These are phyloP conservation scores for Lasioglossum baleicum DNA, from an alignment of 1,140 invertebrate genomes.

Conservation along the genomic window DNA sequence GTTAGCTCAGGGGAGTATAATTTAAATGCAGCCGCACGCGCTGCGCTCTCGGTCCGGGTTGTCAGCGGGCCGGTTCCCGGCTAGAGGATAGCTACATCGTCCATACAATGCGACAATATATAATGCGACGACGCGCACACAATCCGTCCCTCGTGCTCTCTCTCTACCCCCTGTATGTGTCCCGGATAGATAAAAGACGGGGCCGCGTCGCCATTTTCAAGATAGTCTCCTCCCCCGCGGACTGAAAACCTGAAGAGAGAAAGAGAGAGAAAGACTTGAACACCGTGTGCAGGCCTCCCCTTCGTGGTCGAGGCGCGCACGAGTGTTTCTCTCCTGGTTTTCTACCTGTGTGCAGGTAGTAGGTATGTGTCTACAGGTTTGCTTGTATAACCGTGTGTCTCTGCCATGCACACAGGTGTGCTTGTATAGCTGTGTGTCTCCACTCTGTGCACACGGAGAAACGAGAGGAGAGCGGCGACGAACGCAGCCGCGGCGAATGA, in stretches of 20 bases:
- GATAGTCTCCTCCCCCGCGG: conserved; percentile 76
- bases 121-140: conserved; percentile 31
- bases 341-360: background rate
- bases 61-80: conserved; percentile 7
- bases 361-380: conserved; percentile 2
- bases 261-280: conserved; percentile 30
- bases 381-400: background rate
- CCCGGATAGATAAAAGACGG: conserved; percentile 57
- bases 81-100: conserved; percentile 41
- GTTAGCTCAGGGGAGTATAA: background rate
- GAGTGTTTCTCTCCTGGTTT: conserved; percentile 11
- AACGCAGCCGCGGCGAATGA: conserved; percentile 48
- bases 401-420: conserved; percentile 1
- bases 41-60: background rate
- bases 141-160: no score
- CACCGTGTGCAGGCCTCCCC: conserved; percentile 38
- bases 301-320: conserved; percentile 18
- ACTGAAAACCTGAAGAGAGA: conserved; percentile 40
- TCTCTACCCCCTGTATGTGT: conserved; percentile 25
- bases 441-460: conserved; percentile 18
- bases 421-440: background rate
- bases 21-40: conserved; percentile 31
- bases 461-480: conserved; percentile 23
- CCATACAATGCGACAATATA: conserved; percentile 48
- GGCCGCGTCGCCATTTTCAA: conserved; percentile 75